Evolutionary conservation across 2,888 invertebrate genomes (phyloP).

Genomic region (Euclidia mi): DNA sequence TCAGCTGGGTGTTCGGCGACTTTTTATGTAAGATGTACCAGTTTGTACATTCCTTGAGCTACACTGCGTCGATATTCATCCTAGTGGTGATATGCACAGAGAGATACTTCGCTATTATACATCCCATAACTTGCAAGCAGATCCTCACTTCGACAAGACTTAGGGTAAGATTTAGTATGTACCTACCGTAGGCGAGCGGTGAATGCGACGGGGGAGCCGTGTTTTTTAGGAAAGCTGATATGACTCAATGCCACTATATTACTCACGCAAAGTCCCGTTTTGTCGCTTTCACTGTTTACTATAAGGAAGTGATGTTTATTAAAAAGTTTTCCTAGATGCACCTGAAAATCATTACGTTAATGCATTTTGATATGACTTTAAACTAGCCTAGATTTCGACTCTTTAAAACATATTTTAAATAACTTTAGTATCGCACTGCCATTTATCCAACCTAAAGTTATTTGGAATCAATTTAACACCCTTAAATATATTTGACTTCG

Average conservation of each 20-base stretch:
- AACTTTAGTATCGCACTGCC: too few species aligned
- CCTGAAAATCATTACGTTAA: too few species aligned
- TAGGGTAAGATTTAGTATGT: constrained; percentile 89
- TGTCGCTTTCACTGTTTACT: neutral
- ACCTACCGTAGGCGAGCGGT: constrained; percentile 6
- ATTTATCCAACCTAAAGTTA: too few species aligned
- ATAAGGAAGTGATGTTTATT: too few species aligned
- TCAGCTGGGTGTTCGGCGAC: constrained; percentile 95
- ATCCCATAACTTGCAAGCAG: constrained; percentile 95
- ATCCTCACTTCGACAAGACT: constrained; percentile 94
- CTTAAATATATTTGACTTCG: too few species aligned
- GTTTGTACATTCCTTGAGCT: constrained; percentile 96
- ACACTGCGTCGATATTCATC: constrained; percentile 97
- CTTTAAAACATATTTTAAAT: too few species aligned
- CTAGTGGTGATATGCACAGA: constrained; percentile 96
- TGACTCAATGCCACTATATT: too few species aligned
- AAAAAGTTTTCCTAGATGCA: too few species aligned
- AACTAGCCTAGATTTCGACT: too few species aligned
- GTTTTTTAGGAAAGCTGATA: constrained; percentile 13
- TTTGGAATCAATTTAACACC: too few species aligned
- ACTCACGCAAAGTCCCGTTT: constrained; percentile 2
- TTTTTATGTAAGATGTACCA: constrained; percentile 97
- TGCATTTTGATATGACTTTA: too few species aligned
- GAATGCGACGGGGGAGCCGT: constrained; percentile 23
- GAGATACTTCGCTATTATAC: constrained; percentile 96